A percentile compares a stretch with the other conserved stretches of the same genome.
Evolutionary conservation across 2,888 invertebrate genomes (phyloP).

Genomic region (Lepas anatifera): DNA sequence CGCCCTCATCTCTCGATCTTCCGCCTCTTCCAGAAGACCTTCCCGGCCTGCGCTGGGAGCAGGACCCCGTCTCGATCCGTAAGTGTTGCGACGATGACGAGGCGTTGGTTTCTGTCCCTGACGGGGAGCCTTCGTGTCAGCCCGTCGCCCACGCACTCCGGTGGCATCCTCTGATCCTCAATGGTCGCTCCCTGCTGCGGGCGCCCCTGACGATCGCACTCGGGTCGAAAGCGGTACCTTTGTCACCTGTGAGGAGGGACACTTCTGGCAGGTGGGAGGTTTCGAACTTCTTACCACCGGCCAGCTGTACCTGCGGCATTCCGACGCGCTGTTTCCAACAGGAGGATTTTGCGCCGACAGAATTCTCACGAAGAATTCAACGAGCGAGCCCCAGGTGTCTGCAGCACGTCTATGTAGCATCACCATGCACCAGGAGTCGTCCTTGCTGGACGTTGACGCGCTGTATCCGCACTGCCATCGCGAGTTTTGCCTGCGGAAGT

Average conservation of each 20-base stretch:
- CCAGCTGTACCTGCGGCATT: neutral
- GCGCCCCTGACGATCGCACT: neutral
- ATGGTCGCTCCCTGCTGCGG: neutral
- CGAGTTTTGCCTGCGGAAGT: conserved; percentile 22
- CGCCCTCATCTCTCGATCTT: no score
- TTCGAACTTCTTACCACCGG: neutral
- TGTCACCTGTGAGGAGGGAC: neutral
- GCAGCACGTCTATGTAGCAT: neutral
- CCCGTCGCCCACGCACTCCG: neutral
- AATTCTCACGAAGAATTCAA: neutral
- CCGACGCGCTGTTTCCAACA: neutral
- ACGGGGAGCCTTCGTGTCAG: neutral
- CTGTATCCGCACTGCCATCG: conserved; percentile 15
- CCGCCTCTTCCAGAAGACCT: neutral
- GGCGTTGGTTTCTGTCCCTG: neutral
- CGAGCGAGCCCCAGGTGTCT: no score
- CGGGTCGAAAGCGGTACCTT: neutral
- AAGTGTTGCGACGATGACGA: neutral
- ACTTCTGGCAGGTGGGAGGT: neutral
- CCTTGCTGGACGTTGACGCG: neutral
- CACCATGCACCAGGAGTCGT: neutral
- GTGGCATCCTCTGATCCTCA: neutral
- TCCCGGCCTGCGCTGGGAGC: neutral
- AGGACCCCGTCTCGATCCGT: neutral
- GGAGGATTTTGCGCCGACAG: neutral